Percentiles rank a stretch among this genome's conserved stretches.
These are phyloP conservation scores for Synergus japonicus DNA, from an alignment of 2,888 invertebrate genomes.

Conservation along the genomic window DNA sequence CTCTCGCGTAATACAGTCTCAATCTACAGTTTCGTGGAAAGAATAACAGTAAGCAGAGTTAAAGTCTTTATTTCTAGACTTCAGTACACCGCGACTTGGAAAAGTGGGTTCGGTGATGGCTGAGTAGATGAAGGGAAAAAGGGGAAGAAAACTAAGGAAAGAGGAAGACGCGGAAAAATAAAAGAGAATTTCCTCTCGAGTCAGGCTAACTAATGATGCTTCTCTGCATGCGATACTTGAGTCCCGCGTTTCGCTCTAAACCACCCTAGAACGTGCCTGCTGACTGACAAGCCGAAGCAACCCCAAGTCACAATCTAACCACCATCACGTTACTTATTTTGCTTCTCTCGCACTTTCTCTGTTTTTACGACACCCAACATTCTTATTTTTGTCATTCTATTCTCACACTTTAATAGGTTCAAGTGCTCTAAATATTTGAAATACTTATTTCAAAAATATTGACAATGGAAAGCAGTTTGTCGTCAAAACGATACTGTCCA, in stretches of 20 bases:
- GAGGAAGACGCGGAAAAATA: neutral
- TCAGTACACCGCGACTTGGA: constrained; percentile 6
- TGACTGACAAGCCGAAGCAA: constrained; percentile 49
- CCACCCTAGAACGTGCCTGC: constrained; percentile 62
- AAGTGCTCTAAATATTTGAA: too few species aligned
- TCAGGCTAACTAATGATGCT: constrained; percentile 73
- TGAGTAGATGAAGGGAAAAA: neutral
- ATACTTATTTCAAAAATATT: too few species aligned
- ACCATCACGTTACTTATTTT: constrained; percentile 26
- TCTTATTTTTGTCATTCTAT: neutral
- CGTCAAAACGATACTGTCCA: too few species aligned
- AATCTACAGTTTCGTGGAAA: constrained; percentile 25
- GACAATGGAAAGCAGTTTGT: too few species aligned
- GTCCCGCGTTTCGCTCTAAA: constrained; percentile 58
- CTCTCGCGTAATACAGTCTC: constrained; percentile 28
- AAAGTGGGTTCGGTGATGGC: neutral
- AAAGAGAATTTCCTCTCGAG: constrained; percentile 64
- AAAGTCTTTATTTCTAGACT: constrained; percentile 27
- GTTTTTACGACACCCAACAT: neutral
- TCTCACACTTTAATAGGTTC: neutral
- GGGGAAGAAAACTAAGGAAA: neutral
- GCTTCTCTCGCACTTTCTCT: neutral
- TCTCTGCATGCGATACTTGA: constrained; percentile 66
- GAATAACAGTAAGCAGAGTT: constrained; percentile 39
- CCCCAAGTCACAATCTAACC: constrained; percentile 9